Evolutionary conservation across 2,888 invertebrate genomes (phyloP).

Genomic region (Tenthredo distinguenda): DNA sequence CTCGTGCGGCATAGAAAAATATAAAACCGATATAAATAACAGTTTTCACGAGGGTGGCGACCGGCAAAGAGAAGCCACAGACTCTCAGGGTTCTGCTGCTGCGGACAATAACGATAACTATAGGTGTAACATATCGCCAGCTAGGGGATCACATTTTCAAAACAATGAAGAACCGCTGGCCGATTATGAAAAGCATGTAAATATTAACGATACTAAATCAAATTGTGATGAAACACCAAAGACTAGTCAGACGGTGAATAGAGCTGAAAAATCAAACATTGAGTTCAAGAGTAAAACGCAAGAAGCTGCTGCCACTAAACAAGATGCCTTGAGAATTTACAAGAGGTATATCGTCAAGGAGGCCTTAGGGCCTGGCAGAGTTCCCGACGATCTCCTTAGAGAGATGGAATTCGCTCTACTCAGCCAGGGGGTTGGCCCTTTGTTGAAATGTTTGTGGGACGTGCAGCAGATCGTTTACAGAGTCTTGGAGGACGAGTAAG

Average conservation of each 20-base stretch:
- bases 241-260: conserved; percentile 65
- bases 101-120: conserved; percentile 61
- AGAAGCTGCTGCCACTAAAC: conserved; percentile 63
- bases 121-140: conserved; percentile 47
- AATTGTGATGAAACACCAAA: conserved; percentile 70
- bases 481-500: conserved; percentile 85
- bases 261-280: conserved; percentile 63
- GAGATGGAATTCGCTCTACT: conserved; percentile 85
- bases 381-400: conserved; percentile 81
- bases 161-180: conserved; percentile 34
- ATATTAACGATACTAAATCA: conserved; percentile 63
- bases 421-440: conserved; percentile 83
- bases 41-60: conserved; percentile 40
- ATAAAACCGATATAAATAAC: conserved; percentile 31
- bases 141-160: conserved; percentile 52
- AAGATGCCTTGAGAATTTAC: conserved; percentile 87
- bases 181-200: conserved; percentile 55
- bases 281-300: conserved; percentile 58
- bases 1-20: conserved; percentile 58
- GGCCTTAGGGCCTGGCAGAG: conserved; percentile 81
- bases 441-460: conserved; percentile 86
- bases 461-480: conserved; percentile 86
- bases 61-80: conserved; percentile 53
- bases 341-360: conserved; percentile 89
- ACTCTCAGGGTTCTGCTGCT: conserved; percentile 51